These are phyloP conservation scores for Oryzias melastigma DNA, from an alignment of 2,113 vertebrate genomes.

Conservation along the genomic window DNA sequence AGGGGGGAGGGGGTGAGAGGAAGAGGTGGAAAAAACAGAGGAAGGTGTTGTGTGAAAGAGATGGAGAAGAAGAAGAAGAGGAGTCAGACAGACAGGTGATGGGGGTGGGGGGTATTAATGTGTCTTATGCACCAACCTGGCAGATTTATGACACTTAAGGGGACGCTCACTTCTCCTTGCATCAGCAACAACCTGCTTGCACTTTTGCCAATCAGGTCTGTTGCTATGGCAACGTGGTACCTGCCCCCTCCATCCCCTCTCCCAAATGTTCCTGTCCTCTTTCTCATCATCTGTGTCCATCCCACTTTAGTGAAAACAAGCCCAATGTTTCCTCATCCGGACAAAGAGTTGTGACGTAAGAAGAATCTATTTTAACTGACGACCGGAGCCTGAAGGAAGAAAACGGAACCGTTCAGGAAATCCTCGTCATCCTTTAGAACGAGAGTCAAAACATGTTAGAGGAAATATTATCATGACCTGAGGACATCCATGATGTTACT, in stretches of 20 bases:
- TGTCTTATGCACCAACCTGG: conserved; percentile 94
- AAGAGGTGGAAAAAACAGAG: conserved; percentile 23
- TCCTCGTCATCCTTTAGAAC: too few relatives aligned
- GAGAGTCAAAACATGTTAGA: too few relatives aligned
- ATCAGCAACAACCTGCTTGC: conserved; percentile 92
- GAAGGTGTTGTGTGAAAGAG: conserved; percentile 52
- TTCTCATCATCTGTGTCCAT: conserved; percentile 26
- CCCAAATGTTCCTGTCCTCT: conserved; percentile 63
- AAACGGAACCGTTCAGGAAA: too few relatives aligned
- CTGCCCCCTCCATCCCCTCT: conserved; percentile 69
- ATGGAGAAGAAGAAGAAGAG: conserved; percentile 39
- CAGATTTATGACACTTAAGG: conserved; percentile 99
- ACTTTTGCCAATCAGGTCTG: conserved; percentile 99
- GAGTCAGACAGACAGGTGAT: conserved; percentile 38
- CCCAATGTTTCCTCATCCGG: background rate
- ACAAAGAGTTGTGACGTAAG: background rate
- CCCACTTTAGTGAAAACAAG: conserved; percentile 6
- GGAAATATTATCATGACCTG: too few relatives aligned
- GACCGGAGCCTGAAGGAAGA: too few relatives aligned
- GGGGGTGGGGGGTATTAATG: conserved; percentile 82
- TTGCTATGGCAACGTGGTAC: conserved; percentile 89
- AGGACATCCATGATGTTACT: too few relatives aligned
- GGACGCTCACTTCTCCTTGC: conserved; percentile 91
- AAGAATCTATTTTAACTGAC: too few relatives aligned
- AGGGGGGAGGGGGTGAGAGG: conserved; percentile 31